Conservation (phyloP, 2,888 invertebrate species). For the Drosophila mayaguana region DNA sequence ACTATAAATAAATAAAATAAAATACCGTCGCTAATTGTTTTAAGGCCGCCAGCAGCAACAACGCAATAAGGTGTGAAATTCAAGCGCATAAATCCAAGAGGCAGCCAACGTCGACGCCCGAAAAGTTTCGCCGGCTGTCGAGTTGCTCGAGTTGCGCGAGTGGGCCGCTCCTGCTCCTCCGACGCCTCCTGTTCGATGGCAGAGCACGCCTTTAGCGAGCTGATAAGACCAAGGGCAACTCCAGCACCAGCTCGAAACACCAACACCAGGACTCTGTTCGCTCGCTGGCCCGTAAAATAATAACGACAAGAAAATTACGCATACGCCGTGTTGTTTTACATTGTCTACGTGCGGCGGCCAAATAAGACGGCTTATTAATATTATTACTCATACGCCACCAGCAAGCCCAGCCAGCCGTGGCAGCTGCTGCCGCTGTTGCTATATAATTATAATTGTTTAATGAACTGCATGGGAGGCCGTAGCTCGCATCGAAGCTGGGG, state of each 20-base stretch:
- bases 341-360: conserved; percentile 51
- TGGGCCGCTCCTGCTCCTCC: not conserved
- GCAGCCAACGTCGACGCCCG: conserved; percentile 34
- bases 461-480: conserved; percentile 50
- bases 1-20: conserved; percentile 21
- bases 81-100: conserved; percentile 66
- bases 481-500: not conserved
- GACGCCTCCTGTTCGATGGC: not conserved
- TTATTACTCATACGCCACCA: conserved; percentile 71
- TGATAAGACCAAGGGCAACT: conserved; percentile 53
- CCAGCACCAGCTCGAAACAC: not conserved
- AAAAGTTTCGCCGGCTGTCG: conserved; percentile 37
- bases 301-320: conserved; percentile 72
- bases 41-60: conserved; percentile 54
- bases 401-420: conserved; percentile 10
- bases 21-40: conserved; percentile 72
- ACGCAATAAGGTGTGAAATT: conserved; percentile 79
- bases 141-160: conserved; percentile 11
- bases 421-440: conserved; percentile 23
- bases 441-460: conserved; percentile 74
- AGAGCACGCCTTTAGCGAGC: conserved; percentile 40
- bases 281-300: conserved; percentile 64
- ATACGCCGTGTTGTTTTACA: conserved; percentile 75
- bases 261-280: conserved; percentile 10
- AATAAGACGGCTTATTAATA: conserved; percentile 68